A percentile compares a stretch with the other conserved stretches of the same genome.
phyloP scores from a whole-genome alignment of 2,113 vertebrate species.

The Lathamus discolor region DNA sequence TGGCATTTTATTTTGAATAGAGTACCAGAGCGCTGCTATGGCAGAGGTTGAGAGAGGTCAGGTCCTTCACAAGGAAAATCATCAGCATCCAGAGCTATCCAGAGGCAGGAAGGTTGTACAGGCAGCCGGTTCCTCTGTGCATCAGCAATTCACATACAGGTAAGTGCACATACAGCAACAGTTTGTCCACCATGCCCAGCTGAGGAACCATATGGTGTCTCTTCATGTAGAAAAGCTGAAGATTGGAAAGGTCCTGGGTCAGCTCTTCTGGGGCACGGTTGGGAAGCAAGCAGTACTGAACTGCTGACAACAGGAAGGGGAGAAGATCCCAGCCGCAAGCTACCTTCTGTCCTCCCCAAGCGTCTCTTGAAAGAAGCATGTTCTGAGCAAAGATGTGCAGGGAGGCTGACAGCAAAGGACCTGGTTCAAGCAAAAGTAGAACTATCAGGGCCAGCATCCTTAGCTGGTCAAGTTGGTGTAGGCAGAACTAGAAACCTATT shows the following conservation, averaged over 20 bases:
- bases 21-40: not conserved
- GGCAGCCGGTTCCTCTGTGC: not conserved
- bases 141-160: conserved; percentile 33
- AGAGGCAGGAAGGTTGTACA: not conserved
- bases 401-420: not conserved
- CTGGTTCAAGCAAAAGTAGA: not conserved
- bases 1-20: conserved; percentile 63
- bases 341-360: not conserved
- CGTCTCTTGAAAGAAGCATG: not conserved
- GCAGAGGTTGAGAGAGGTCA: conserved; percentile 34
- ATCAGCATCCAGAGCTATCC: not conserved
- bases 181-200: not conserved
- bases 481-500: not conserved
- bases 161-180: conserved; percentile 2
- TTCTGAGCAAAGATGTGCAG: not conserved
- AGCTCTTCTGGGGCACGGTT: not conserved
- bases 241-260: conserved; percentile 19
- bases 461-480: not conserved
- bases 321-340: not conserved
- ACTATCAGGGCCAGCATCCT: not conserved
- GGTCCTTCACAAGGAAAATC: not conserved
- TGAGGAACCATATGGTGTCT: conserved; percentile 46
- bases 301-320: not conserved
- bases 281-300: not conserved
- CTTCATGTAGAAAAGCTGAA: conserved; percentile 14